These are phyloP conservation scores for Nycticorax nycticorax DNA, from an alignment of 2,113 vertebrate genomes.

Conservation along the genomic window DNA sequence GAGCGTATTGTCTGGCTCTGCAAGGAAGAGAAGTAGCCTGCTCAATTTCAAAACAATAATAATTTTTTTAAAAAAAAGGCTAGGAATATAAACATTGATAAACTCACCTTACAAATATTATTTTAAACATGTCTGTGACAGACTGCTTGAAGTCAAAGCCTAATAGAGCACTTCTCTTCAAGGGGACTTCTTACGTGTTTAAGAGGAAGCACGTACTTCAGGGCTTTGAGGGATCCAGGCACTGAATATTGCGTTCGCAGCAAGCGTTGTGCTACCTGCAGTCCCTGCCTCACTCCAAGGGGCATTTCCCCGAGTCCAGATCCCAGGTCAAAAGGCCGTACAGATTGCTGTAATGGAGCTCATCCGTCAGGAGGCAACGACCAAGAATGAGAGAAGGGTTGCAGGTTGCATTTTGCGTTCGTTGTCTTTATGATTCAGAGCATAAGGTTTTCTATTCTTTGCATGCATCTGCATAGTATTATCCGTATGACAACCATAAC, in stretches of 20 bases:
- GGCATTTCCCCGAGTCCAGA: background rate
- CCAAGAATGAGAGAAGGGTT: background rate
- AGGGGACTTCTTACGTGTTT: background rate
- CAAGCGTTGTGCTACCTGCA: background rate
- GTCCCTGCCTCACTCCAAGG: background rate
- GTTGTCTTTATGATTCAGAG: background rate
- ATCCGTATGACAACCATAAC: background rate
- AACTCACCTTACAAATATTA: background rate
- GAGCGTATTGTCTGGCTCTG: background rate
- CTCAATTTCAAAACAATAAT: background rate
- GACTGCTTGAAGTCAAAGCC: background rate
- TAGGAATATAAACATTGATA: background rate
- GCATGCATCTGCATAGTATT: background rate
- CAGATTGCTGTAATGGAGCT: background rate
- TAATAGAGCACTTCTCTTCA: background rate
- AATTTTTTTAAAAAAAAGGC: background rate
- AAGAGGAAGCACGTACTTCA: background rate
- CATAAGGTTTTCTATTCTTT: background rate
- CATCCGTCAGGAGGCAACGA: background rate
- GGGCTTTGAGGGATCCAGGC: background rate
- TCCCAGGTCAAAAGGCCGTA: background rate
- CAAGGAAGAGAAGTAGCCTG: background rate
- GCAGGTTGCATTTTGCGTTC: background rate
- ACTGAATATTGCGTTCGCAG: fast-evolving
- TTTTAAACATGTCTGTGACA: background rate